Conservation (phyloP, 2,113 vertebrate genomes). For the Charadrius vociferus region DNA sequence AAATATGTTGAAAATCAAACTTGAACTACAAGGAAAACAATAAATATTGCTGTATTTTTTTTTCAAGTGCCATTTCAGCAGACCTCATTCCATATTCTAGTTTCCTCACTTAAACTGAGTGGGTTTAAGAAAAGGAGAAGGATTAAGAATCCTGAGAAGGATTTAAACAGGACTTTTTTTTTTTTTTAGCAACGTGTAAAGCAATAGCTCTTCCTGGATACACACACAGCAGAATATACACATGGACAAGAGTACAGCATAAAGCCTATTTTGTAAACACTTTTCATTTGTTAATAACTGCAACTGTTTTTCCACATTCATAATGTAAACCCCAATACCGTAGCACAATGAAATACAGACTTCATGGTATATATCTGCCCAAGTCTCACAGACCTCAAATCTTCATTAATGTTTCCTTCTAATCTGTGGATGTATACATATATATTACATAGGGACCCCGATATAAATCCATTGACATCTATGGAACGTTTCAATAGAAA, state of each 20-base stretch:
- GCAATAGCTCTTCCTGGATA: neutral
- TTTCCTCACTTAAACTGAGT: neutral
- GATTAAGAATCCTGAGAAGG: no score
- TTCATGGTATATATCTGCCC: neutral
- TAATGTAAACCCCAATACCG: neutral
- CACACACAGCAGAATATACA: neutral
- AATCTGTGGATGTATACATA: neutral
- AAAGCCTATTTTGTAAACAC: neutral
- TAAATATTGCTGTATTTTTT: neutral
- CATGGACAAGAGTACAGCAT: neutral
- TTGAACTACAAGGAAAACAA: neutral
- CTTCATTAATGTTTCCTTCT: neutral
- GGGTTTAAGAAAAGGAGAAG: no score
- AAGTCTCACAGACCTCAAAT: neutral
- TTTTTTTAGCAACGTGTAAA: neutral
- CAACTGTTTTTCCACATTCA: neutral
- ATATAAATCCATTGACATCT: neutral
- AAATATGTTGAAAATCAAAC: neutral
- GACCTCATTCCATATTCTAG: neutral
- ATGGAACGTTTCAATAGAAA: neutral
- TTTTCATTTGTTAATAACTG: neutral
- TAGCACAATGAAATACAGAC: neutral
- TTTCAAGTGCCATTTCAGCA: neutral
- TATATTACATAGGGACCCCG: neutral
- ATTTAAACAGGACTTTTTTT: neutral